Conservation (phyloP, 2,888 invertebrate species). For the Deroplatys truncata region DNA sequence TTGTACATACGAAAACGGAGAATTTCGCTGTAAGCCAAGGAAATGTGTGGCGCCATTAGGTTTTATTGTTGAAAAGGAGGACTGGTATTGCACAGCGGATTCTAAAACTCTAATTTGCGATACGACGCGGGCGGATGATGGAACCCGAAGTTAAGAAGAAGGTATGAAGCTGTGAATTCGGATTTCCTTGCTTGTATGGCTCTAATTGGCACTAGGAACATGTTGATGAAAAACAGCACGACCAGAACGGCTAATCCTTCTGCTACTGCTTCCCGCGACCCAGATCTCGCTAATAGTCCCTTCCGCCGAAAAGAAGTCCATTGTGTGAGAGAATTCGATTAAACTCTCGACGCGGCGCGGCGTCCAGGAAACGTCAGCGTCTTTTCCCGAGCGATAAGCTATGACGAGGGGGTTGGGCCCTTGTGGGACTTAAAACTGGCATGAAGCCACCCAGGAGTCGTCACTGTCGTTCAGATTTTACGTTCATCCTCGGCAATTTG, state of each 20-base stretch:
- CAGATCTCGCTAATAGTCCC: not conserved
- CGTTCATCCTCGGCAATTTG: not conserved
- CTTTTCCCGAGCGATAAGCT: not conserved
- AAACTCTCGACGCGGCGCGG: not conserved
- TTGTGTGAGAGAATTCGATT: not conserved
- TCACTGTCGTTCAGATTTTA: not conserved
- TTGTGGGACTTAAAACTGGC: too few relatives aligned
- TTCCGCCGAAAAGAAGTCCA: not conserved
- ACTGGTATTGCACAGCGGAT: not conserved
- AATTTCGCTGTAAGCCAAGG: not conserved
- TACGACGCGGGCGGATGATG: not conserved
- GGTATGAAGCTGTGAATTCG: not conserved
- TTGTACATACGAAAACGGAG: too few relatives aligned
- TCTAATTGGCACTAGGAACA: not conserved
- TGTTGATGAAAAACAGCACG: not conserved
- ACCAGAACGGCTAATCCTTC: not conserved
- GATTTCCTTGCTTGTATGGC: not conserved
- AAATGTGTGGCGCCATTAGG: not conserved
- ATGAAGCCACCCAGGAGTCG: too few relatives aligned
- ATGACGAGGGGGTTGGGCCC: too few relatives aligned
- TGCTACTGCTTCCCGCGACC: not conserved
- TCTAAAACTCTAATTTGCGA: not conserved
- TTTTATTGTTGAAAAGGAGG: not conserved
- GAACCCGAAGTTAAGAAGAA: not conserved
- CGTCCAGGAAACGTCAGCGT: not conserved